phyloP scores from a whole-genome alignment of 2,113 vertebrate genomes.

The Neopipo cinnamomea region DNA sequence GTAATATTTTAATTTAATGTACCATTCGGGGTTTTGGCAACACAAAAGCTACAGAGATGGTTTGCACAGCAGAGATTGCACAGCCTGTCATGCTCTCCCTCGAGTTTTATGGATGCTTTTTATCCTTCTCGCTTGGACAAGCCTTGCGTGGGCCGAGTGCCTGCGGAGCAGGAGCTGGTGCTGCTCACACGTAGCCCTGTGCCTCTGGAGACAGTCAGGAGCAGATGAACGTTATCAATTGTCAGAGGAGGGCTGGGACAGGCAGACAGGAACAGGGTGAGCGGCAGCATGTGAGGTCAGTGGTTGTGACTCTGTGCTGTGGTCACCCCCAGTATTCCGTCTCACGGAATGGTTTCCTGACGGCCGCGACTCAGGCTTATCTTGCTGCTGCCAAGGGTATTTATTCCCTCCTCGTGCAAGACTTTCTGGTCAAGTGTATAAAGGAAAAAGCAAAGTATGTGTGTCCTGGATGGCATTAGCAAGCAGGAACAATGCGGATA shows the following conservation, averaged over 20 bases:
- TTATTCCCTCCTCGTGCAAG: neutral
- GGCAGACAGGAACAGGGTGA: neutral
- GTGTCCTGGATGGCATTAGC: neutral
- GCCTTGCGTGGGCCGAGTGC: neutral
- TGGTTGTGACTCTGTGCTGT: neutral
- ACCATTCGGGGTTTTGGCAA: neutral
- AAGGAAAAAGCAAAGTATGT: neutral
- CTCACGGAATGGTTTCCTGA: neutral
- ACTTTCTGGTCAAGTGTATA: neutral
- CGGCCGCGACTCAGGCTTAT: neutral
- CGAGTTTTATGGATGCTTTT: neutral
- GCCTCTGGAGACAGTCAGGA: neutral
- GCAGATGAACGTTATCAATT: rapidly evolving
- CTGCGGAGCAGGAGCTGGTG: neutral
- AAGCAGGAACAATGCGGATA: neutral
- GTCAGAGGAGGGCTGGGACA: neutral
- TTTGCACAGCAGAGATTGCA: neutral
- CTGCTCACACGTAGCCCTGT: rapidly evolving
- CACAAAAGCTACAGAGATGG: neutral
- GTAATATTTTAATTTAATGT: neutral
- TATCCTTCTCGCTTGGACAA: neutral
- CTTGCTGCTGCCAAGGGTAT: neutral
- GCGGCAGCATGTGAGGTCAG: neutral
- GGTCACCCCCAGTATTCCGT: rapidly evolving
- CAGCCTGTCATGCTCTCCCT: neutral